These are phyloP conservation scores for Hippopotamus amphibius DNA, from an alignment of 2,113 vertebrate species.

Conservation along the genomic window DNA sequence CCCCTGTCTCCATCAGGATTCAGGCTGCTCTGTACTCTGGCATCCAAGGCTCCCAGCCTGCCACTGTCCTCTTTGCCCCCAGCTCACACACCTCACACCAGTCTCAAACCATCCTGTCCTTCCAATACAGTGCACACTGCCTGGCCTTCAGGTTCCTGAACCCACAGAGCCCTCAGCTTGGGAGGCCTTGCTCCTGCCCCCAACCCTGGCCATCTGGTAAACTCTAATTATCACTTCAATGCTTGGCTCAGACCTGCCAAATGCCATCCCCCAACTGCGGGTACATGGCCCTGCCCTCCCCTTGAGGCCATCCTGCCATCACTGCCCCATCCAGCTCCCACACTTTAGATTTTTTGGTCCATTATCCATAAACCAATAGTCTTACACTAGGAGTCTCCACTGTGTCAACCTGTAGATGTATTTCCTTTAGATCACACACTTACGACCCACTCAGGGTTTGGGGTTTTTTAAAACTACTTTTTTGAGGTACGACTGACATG, in stretches of 20 bases:
- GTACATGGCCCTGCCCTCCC: not conserved
- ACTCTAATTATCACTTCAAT: not conserved
- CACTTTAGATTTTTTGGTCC: not conserved
- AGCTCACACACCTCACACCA: not conserved
- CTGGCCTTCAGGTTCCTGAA: not conserved
- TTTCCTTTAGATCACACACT: not conserved
- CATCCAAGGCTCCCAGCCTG: not conserved
- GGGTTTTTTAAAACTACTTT: not conserved
- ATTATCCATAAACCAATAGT: not conserved
- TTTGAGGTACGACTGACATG: not conserved
- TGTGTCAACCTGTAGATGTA: not conserved
- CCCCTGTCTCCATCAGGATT: accelerated
- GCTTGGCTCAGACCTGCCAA: not conserved
- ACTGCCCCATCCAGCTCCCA: not conserved
- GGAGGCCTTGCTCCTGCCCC: not conserved
- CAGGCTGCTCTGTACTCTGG: not conserved
- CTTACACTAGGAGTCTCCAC: not conserved
- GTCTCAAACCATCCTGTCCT: not conserved
- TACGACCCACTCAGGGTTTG: accelerated
- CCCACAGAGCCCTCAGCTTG: not conserved
- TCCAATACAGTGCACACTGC: not conserved
- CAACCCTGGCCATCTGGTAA: not conserved
- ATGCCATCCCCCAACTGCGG: accelerated
- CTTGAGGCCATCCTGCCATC: not conserved
- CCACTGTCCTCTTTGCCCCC: not conserved